phyloP scores from a whole-genome alignment of 1,140 invertebrate genomes.

The Rhopalosiphum maidis region DNA sequence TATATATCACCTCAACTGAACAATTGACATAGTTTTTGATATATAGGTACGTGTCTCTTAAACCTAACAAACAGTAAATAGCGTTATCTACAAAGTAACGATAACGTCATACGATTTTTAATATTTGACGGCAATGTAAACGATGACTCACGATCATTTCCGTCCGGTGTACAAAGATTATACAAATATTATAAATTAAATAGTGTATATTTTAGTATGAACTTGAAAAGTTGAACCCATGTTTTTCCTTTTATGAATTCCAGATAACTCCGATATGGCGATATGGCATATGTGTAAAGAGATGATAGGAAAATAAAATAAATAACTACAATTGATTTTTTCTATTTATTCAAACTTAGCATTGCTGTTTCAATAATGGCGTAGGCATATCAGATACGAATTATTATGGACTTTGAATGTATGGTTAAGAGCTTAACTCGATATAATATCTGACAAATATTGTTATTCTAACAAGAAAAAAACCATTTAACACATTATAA shows the following conservation, averaged over 20 bases:
- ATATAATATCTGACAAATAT: not conserved
- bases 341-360: not conserved
- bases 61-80: not conserved
- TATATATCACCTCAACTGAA: not conserved
- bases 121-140: not conserved
- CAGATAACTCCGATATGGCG: not conserved
- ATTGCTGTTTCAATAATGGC: not conserved
- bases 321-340: not conserved
- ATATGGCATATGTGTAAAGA: not conserved
- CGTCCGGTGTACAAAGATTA: not conserved
- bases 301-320: not conserved
- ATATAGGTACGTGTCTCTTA: not conserved
- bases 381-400: not conserved
- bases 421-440: not conserved
- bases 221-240: not conserved
- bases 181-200: not conserved
- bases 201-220: not conserved
- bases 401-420: not conserved
- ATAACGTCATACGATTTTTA: conserved; percentile 17
- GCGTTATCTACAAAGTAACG: not conserved
- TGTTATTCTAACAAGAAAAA: not conserved
- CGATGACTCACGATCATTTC: not conserved
- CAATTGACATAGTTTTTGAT: not conserved
- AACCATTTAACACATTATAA: too few species aligned
- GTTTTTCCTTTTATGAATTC: not conserved